Conservation (phyloP, 1,140 invertebrate genomes). For the Platorchestia sp. region DNA sequence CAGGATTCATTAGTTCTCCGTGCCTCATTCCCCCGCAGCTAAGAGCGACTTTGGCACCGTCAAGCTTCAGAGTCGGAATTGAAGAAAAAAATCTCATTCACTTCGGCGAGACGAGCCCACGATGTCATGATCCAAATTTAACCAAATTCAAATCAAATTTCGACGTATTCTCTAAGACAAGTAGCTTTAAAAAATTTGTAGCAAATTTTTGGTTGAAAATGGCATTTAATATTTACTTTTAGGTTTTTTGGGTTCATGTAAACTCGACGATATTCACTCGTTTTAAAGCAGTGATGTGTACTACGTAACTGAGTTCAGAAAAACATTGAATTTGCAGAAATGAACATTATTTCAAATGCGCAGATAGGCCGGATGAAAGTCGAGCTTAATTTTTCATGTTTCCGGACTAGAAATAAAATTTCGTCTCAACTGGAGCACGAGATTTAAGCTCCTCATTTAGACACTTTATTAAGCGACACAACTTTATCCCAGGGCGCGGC, state of each 20-base stretch:
- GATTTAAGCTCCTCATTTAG: neutral
- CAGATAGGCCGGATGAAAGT: neutral
- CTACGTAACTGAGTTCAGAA: neutral
- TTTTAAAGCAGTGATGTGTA: neutral
- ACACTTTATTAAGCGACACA: neutral
- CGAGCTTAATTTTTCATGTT: neutral
- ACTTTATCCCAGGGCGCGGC: neutral
- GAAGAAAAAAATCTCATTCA: neutral
- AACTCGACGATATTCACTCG: neutral
- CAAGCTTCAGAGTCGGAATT: neutral
- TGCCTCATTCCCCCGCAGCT: neutral
- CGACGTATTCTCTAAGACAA: too few relatives aligned
- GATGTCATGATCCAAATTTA: neutral
- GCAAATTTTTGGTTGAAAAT: too few relatives aligned
- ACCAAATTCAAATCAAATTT: neutral
- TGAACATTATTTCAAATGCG: neutral
- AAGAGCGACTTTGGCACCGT: neutral
- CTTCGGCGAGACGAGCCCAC: neutral
- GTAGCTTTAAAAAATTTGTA: too few relatives aligned
- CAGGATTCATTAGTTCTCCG: neutral
- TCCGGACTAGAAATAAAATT: too few relatives aligned
- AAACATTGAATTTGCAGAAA: neutral
- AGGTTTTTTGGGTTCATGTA: neutral
- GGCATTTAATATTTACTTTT: too few relatives aligned
- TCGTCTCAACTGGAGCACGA: neutral